A percentile compares a stretch with the other conserved stretches of the same genome.
Conservation (phyloP, 2,888 invertebrate genomes). For the Microdon myrmicae region DNA sequence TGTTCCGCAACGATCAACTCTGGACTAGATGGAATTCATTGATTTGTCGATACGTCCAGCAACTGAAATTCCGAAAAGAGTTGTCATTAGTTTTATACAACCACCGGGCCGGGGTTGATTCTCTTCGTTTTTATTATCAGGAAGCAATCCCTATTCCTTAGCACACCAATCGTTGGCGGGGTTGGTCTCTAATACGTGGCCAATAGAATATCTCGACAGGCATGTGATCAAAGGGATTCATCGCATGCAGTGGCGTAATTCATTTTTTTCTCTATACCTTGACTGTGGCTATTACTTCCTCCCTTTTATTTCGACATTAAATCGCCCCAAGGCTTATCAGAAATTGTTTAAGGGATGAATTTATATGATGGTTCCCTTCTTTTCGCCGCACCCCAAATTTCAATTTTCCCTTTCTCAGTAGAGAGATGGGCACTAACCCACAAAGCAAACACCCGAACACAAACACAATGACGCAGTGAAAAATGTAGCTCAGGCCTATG, state of each 20-base stretch:
- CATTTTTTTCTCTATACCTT: slow-evolving; percentile 26
- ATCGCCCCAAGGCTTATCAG: slow-evolving; percentile 56
- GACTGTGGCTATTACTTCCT: slow-evolving; percentile 35
- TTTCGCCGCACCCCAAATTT: slow-evolving; percentile 41
- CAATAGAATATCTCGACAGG: slow-evolving; percentile 51
- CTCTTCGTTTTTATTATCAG: slow-evolving; percentile 25
- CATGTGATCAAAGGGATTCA: slow-evolving; percentile 58
- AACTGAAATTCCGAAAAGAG: slow-evolving; percentile 62
- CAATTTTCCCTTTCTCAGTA: slow-evolving; percentile 14
- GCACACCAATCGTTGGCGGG: slow-evolving; percentile 59
- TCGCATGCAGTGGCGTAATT: slow-evolving; percentile 35
- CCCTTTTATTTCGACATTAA: slow-evolving; percentile 39
- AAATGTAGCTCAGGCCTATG: too few species aligned
- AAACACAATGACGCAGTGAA: too few species aligned
- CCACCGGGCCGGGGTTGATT: slow-evolving; percentile 30
- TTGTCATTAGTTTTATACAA: slow-evolving; percentile 62
- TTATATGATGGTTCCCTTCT: slow-evolving; percentile 33
- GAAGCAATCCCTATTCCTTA: slow-evolving; percentile 35
- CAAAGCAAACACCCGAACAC: slow-evolving; percentile 4
- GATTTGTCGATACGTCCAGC: slow-evolving; percentile 61
- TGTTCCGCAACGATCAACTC: background rate
- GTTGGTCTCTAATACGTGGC: slow-evolving; percentile 58
- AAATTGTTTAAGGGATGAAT: slow-evolving; percentile 55
- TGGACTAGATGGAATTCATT: slow-evolving; percentile 25
- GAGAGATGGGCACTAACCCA: slow-evolving; percentile 1